Evolutionary conservation across 2,888 invertebrate species (phyloP).

Genomic region (Hemistola chrysoprasaria): DNA sequence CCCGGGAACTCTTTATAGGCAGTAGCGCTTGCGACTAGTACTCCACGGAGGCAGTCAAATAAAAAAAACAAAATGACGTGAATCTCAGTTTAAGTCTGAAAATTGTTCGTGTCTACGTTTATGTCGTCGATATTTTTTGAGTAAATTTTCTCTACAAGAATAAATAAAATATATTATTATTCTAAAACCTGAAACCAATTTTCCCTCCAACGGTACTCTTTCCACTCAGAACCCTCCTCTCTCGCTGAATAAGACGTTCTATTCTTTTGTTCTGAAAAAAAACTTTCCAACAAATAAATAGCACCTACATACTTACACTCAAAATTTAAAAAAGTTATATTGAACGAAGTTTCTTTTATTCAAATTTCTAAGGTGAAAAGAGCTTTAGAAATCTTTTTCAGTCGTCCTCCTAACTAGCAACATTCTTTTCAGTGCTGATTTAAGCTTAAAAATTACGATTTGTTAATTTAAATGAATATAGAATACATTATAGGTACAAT

Average conservation of each 20-base stretch:
- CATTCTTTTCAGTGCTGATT: constrained; percentile 16
- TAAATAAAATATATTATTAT: background rate
- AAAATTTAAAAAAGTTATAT: constrained; percentile 37
- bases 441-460: constrained; percentile 1
- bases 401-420: constrained; percentile 19
- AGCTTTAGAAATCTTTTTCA: constrained; percentile 25
- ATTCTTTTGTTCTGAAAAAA: constrained; percentile 36
- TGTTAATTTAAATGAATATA: too few relatives aligned
- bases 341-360: constrained; percentile 34
- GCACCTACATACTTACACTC: constrained; percentile 28
- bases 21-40: too few relatives aligned
- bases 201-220: constrained; percentile 18
- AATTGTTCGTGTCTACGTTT: too few relatives aligned
- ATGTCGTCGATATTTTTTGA: too few relatives aligned
- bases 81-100: too few relatives aligned
- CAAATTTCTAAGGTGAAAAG: constrained; percentile 27
- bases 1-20: too few relatives aligned
- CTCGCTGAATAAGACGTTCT: constrained; percentile 41
- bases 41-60: too few relatives aligned
- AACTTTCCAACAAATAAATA: constrained; percentile 32
- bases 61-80: too few relatives aligned
- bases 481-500: too few relatives aligned
- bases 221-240: constrained; percentile 30
- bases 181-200: background rate
- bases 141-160: too few relatives aligned